A percentile compares a stretch with the other conserved stretches of the same genome.
Conservation (phyloP, 1,140 invertebrate species). For the Rhagoletis pomonella region DNA sequence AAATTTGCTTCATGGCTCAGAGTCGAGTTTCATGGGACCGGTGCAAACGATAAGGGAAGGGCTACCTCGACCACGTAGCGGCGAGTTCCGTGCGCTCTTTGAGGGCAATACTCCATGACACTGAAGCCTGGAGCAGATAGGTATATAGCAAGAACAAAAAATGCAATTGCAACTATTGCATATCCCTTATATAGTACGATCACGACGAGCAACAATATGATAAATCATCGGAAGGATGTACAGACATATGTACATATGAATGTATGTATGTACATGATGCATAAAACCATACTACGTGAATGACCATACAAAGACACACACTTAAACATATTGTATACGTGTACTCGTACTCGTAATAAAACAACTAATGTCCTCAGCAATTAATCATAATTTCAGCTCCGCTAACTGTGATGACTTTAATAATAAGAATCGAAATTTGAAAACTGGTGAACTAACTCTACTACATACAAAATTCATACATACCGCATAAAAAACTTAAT, state of each 20-base stretch:
- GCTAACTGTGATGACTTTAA: conserved; percentile 75
- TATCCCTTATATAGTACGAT: conserved; percentile 55
- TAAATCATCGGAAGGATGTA: not conserved
- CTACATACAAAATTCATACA: conserved; percentile 46
- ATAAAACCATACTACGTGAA: not conserved
- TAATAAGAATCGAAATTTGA: conserved; percentile 69
- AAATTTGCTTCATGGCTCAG: conserved; percentile 73
- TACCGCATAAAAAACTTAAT: conserved; percentile 46
- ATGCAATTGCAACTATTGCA: conserved; percentile 73
- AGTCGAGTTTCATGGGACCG: conserved; percentile 70
- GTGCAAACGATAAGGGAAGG: conserved; percentile 72
- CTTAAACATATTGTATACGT: conserved; percentile 54
- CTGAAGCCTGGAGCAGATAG: conserved; percentile 61
- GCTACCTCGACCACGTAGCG: conserved; percentile 70
- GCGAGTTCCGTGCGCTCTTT: conserved; percentile 73
- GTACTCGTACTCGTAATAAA: conserved; percentile 54
- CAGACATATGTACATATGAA: not conserved
- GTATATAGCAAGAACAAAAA: conserved; percentile 59
- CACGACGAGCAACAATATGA: conserved; percentile 41
- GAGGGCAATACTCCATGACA: conserved; percentile 74
- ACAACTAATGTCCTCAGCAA: conserved; percentile 72
- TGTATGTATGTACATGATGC: not conserved
- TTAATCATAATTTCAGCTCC: conserved; percentile 74
- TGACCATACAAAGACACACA: conserved; percentile 36
- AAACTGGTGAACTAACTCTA: conserved; percentile 52